A percentile compares a stretch with the other conserved stretches of the same genome.
phyloP scores from a whole-genome alignment of 2,113 vertebrate species.

The Athene noctua region DNA sequence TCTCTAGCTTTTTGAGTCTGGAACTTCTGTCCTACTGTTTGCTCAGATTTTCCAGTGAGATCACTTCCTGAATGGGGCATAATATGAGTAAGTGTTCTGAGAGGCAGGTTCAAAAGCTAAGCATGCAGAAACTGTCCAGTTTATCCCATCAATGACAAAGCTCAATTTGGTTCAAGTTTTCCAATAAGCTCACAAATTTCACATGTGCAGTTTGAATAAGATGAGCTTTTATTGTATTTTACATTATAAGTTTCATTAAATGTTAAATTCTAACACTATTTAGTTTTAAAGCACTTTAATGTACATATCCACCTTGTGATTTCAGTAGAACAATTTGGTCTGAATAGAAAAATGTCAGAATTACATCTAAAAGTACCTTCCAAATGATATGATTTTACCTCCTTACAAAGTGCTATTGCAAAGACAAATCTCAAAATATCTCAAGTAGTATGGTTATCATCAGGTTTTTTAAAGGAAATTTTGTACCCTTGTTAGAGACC shows the following conservation, averaged over 20 bases:
- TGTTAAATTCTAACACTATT: neutral
- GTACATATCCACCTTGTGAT: neutral
- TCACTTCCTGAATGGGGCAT: slow-evolving; percentile 34
- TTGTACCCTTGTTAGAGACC: neutral
- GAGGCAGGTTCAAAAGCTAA: slow-evolving; percentile 14
- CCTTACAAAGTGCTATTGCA: neutral
- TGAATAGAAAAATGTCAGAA: neutral
- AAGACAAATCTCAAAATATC: neutral
- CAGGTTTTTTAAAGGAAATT: neutral
- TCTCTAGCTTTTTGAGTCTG: slow-evolving; percentile 43
- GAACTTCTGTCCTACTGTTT: slow-evolving; percentile 11
- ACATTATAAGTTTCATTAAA: neutral
- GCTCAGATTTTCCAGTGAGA: slow-evolving; percentile 58
- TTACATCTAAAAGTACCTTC: neutral
- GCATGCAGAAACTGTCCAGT: neutral
- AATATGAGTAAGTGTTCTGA: slow-evolving; percentile 5
- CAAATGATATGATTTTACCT: neutral
- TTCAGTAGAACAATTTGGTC: neutral
- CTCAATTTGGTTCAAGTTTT: neutral
- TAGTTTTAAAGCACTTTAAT: neutral
- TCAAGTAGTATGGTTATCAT: neutral
- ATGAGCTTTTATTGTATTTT: neutral
- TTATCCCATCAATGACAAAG: neutral
- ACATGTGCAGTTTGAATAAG: neutral
- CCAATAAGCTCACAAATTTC: neutral